Percentiles rank a stretch among this genome's conserved stretches.
Evolutionary conservation across 1,140 invertebrate species (phyloP).

Genomic region (Camponotus pennsylvanicus): DNA sequence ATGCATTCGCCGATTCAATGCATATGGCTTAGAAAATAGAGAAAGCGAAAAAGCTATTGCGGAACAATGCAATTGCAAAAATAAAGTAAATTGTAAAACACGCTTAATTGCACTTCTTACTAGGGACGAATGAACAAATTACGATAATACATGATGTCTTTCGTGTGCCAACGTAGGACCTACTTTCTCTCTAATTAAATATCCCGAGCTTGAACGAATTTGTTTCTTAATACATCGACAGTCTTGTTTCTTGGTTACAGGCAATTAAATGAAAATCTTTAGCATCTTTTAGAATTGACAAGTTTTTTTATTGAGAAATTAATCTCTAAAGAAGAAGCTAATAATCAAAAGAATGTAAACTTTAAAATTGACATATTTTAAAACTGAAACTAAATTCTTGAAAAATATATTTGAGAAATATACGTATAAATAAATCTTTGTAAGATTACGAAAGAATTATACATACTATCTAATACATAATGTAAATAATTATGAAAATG

Average conservation of each 20-base stretch:
- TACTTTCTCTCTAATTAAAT: not conserved
- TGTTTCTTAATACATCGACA: not conserved
- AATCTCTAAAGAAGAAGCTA: not conserved
- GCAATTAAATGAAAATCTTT: not conserved
- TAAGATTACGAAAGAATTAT: not conserved
- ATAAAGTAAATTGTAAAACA: not conserved
- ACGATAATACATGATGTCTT: not conserved
- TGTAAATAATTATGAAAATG: not conserved
- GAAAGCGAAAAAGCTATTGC: not conserved
- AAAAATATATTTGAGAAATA: not conserved
- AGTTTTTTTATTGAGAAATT: not conserved
- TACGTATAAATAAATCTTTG: too few relatives aligned
- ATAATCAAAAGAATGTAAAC: not conserved
- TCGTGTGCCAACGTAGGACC: too few relatives aligned
- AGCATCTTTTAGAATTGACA: not conserved
- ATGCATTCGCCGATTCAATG: not conserved
- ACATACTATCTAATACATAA: not conserved
- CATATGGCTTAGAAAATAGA: not conserved
- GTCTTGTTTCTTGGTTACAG: not conserved
- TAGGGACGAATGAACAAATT: not conserved
- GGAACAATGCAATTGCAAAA: not conserved
- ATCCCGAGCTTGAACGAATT: not conserved
- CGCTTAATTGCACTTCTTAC: not conserved
- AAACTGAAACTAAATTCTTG: not conserved
- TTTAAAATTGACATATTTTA: conserved; percentile 4